Base-by-base conservation (phyloP, 1,140 invertebrate species). In the Monochamus saltuarius region DNA sequence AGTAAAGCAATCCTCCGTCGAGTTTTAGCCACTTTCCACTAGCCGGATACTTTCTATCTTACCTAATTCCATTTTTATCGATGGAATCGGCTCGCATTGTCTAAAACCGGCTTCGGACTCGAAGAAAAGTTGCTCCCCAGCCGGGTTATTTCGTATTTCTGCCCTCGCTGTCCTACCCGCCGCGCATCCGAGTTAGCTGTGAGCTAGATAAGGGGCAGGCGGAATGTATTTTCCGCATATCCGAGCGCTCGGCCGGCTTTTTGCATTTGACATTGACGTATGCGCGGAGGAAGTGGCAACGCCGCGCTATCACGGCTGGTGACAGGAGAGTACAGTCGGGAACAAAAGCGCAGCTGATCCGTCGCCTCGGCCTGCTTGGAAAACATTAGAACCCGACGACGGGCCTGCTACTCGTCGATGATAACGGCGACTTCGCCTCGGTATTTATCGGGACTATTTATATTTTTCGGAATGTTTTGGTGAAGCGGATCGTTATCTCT, bases 281-380 rank as follows among this genome's bases (percentile, higher is more conserved):
- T 35, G 19, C 19, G 36, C 6, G 17, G 22, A 3, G 19, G 22
- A 45, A 11, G 1, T 56, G 65, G 62, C 64, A 67, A 67, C 65
- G 46, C 16, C 42, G 53, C 10, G 6, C 29, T 36, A 17, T 42
- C 53, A 45, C 50, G 59, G 46, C 57, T 65, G 61, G 60, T 66
- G 62, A 66, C 64, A 63, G 59, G 61, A 57, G 56, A 13, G 66
- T 68, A 68, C 63, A 68, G 45, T 67, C 59, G 38, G 35, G 14
- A 50, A 51, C 45, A 64, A 49, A 68, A 67, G 56, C 55, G 61
- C 65, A 56, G 61, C 59, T 64, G 50, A 64, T 64, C 45, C 47
- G 29, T 19, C 45, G 55, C 14, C 55, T 46, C 39, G 49, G 46
- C 56, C 45, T 49, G 42, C 46, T 57, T 50, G 3, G 38, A 37